Evolutionary conservation across 2,888 invertebrate genomes (phyloP), one percentile per base, ranked within the genome.

Genomic region (Andrena marginata): DNA sequence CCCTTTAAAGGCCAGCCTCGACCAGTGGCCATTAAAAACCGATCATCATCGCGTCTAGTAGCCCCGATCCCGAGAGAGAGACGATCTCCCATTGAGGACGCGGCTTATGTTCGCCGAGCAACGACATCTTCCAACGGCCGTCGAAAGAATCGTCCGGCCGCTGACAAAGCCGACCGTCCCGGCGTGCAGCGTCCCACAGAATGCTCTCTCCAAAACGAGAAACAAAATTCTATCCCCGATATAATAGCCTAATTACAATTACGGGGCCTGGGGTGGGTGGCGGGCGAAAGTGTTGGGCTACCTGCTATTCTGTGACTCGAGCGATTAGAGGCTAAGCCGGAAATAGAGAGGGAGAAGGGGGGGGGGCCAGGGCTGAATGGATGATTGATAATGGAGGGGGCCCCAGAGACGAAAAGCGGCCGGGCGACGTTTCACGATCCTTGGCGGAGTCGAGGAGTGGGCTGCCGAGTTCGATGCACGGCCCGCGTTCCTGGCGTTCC

Each of bases 181-280:
- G 16, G 23, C 49, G 23, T 23, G 56, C 23, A 56, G 23, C 56
- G 23, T 56, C 56, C 56, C 56, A 56, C 56, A 54, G 64, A 72
- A 73, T 42, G 42, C 26, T 42, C 8, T 64, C 31, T 23, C n/a
- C 49, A 80, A 76, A 68, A 29, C 76, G 64, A 60, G 72, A 72
- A 78, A 74, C 33, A 75, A 78, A 78, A 84, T 83, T 83, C 73
- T 77, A 65, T 68, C 70, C 62, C 26, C 77, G 42, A 65, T 35
- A 83, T 83, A 82, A 77, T 82, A 82, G 70, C 71, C 83, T 84
- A 82, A 84, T 84, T 84, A 82, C 78, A 84, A 84, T 84, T 84
- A 84, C 2, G 33, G 60, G 60, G n/a, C 69, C 42, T 42, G 42
- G 42, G 42, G 29, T 29, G 26, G 56, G 69, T 13, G 69, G 60